Evolutionary conservation across 2,113 vertebrate species (phyloP).

Genomic region (Triplophysa dalaica): DNA sequence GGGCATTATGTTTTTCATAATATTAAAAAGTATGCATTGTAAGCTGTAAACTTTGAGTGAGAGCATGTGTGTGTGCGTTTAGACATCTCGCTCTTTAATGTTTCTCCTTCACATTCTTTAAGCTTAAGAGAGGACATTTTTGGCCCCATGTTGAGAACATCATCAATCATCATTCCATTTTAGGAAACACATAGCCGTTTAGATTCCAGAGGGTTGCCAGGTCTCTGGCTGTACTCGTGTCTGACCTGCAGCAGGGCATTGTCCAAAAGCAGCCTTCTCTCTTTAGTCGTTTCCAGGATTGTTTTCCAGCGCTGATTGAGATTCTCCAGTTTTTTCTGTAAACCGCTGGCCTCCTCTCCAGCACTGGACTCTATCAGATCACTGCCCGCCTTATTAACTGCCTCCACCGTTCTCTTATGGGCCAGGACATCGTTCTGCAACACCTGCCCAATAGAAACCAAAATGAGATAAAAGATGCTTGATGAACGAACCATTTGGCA

Average conservation of each 20-base stretch:
- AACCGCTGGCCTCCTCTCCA: slow-evolving; percentile 90
- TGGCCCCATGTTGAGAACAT: slow-evolving; percentile 32
- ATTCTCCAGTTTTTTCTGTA: slow-evolving; percentile 87
- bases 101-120: slow-evolving; percentile 38
- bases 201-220: slow-evolving; percentile 23
- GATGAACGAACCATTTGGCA: not conserved
- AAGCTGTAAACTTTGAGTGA: not conserved
- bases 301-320: slow-evolving; percentile 90
- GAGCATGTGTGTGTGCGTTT: not conserved
- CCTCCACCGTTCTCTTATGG: slow-evolving; percentile 90
- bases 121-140: slow-evolving; percentile 37
- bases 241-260: slow-evolving; percentile 89
- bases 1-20: not conserved
- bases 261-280: slow-evolving; percentile 89
- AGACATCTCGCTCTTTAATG: not conserved
- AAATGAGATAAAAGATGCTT: not conserved
- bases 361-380: slow-evolving; percentile 89
- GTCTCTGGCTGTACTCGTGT: not conserved
- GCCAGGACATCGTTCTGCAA: slow-evolving; percentile 95
- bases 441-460: slow-evolving; percentile 72
- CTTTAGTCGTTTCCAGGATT: slow-evolving; percentile 86
- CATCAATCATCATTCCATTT: slow-evolving; percentile 49
- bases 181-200: slow-evolving; percentile 17
- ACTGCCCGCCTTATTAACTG: slow-evolving; percentile 91
- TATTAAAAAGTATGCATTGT: not conserved